phyloP scores from a whole-genome alignment of 1,140 invertebrate genomes.

The Batillaria attramentaria region DNA sequence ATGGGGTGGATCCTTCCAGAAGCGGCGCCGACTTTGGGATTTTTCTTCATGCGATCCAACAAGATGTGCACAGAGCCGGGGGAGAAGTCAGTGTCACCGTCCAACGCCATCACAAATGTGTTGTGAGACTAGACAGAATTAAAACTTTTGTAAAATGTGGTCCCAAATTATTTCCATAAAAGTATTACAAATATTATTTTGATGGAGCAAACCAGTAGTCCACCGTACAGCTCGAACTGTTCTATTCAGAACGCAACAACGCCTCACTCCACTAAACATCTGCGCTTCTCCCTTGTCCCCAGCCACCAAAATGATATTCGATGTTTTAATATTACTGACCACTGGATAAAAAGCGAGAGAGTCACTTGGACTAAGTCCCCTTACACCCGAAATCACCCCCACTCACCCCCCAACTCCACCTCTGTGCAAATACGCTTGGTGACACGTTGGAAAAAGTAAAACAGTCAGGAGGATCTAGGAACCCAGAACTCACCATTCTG shows the following conservation, averaged over 20 bases:
- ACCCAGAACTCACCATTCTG: conserved; percentile 36
- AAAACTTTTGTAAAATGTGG: conserved; percentile 21
- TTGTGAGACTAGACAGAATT: too few relatives aligned
- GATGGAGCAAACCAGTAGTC: conserved; percentile 78
- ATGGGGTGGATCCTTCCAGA: conserved; percentile 76
- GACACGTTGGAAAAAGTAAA: not conserved
- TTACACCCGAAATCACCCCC: not conserved
- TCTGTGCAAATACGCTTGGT: not conserved
- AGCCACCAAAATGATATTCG: too few relatives aligned
- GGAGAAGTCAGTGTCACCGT: conserved; percentile 76
- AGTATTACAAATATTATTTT: conserved; percentile 81
- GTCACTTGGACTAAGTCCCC: too few relatives aligned
- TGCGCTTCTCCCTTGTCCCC: not conserved
- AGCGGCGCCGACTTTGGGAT: conserved; percentile 74
- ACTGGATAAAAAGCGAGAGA: too few relatives aligned
- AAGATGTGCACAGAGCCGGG: conserved; percentile 74
- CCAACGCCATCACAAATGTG: conserved; percentile 75
- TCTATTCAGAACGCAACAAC: not conserved
- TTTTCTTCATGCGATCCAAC: conserved; percentile 75
- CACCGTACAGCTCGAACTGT: not conserved
- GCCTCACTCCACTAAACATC: not conserved
- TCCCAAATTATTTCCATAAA: not conserved
- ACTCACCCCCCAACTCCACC: not conserved
- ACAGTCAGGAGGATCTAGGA: too few relatives aligned
- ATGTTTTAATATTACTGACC: too few relatives aligned